These are phyloP conservation scores for Tragelaphus strepsiceros DNA, from an alignment of 2,113 vertebrate genomes.

Conservation along the genomic window DNA sequence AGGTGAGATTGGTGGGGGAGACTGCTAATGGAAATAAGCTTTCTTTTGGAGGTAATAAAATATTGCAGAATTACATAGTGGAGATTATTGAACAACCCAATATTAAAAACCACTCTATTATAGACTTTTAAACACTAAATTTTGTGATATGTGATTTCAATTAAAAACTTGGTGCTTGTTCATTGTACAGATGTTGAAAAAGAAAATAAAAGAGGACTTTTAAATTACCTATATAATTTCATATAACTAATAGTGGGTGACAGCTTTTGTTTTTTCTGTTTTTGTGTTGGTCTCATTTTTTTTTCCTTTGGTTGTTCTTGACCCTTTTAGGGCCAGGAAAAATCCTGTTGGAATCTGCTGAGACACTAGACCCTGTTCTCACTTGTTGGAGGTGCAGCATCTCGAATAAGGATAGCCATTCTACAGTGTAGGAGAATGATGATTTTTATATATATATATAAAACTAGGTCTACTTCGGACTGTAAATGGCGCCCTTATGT, in stretches of 20 bases:
- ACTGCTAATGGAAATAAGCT: neutral
- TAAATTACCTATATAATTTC: neutral
- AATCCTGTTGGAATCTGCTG: neutral
- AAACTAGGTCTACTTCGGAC: neutral
- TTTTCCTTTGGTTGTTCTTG: neutral
- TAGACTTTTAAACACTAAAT: neutral
- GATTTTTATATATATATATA: neutral
- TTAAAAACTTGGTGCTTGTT: neutral
- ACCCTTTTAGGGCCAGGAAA: neutral
- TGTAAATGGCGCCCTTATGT: neutral
- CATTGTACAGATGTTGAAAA: neutral
- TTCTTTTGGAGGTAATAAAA: neutral
- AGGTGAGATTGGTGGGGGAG: accelerated
- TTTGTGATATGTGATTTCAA: neutral
- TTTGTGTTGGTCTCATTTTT: neutral
- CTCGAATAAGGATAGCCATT: neutral
- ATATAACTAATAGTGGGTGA: neutral
- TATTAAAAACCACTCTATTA: neutral
- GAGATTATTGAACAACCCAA: neutral
- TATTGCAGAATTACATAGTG: neutral
- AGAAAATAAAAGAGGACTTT: neutral
- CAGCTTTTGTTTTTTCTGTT: neutral
- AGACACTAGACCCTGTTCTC: neutral
- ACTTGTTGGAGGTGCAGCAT: neutral
- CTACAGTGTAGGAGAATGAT: neutral